These are phyloP conservation scores for Xiphorhynchus erythropygius DNA, from an alignment of 2,797 vertebrate species.

Conservation along the genomic window DNA sequence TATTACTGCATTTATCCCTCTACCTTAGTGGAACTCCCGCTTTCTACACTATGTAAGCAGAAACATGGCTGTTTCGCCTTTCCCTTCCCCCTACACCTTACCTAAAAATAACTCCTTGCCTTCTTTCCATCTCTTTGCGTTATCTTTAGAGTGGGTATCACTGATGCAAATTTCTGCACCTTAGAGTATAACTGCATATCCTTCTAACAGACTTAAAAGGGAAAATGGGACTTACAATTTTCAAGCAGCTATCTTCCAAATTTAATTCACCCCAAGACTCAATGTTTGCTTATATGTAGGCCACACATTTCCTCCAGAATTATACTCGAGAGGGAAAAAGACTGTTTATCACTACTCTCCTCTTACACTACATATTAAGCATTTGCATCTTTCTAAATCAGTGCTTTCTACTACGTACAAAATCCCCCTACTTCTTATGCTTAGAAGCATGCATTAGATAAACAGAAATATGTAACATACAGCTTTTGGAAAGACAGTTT, in stretches of 20 bases:
- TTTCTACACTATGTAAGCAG: neutral
- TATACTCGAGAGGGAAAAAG: constrained; percentile 17
- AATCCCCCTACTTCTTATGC: neutral
- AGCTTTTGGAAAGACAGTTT: neutral
- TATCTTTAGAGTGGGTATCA: constrained; percentile 40
- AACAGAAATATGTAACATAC: neutral
- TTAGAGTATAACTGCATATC: constrained; percentile 44
- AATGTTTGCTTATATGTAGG: constrained; percentile 64
- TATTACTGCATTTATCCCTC: neutral
- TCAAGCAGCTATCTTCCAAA: constrained; percentile 51
- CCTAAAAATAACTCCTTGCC: constrained; percentile 28
- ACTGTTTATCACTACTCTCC: constrained; percentile 48
- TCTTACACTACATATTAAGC: neutral
- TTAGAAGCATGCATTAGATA: neutral
- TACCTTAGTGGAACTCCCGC: neutral
- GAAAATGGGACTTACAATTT: constrained; percentile 16
- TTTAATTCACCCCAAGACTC: constrained; percentile 51
- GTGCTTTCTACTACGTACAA: neutral
- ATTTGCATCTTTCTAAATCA: constrained; percentile 20
- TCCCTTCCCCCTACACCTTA: neutral
- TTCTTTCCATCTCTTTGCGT: constrained; percentile 24
- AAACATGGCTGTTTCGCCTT: neutral
- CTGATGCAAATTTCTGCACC: constrained; percentile 56
- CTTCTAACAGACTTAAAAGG: constrained; percentile 18
- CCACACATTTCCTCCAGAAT: constrained; percentile 40